These are phyloP conservation scores for Neostethus bicornis DNA, from an alignment of 2,797 vertebrate genomes.

Conservation along the genomic window DNA sequence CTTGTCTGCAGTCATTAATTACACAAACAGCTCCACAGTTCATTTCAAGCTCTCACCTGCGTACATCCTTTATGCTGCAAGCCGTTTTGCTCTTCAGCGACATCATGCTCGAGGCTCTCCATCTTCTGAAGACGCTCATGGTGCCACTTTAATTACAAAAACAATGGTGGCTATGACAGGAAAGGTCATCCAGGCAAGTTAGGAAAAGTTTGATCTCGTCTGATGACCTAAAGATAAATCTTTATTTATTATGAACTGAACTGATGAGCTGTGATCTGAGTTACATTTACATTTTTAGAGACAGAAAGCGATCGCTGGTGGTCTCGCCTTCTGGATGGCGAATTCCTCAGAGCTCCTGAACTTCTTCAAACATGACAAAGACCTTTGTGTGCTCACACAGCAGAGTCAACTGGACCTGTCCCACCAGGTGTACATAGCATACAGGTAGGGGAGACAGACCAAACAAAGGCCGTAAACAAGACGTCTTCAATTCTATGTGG, in stretches of 20 bases:
- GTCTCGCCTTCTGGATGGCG: slow-evolving; percentile 94
- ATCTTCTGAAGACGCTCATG: slow-evolving; percentile 74
- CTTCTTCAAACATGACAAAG: slow-evolving; percentile 89
- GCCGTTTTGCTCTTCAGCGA: slow-evolving; percentile 84
- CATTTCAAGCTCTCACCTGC: slow-evolving; percentile 94
- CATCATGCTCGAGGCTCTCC: slow-evolving; percentile 68
- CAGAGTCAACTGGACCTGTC: slow-evolving; percentile 88
- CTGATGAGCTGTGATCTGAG: background rate
- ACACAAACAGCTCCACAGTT: slow-evolving; percentile 91
- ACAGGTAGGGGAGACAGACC: slow-evolving; percentile 77
- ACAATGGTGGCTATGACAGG: slow-evolving; percentile 91
- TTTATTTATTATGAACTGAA: background rate
- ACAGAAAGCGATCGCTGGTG: slow-evolving; percentile 86
- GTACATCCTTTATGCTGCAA: slow-evolving; percentile 86
- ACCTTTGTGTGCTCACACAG: slow-evolving; percentile 84
- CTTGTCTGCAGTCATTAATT: slow-evolving; percentile 90
- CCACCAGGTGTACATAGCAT: slow-evolving; percentile 88
- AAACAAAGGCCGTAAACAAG: background rate
- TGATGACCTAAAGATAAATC: background rate
- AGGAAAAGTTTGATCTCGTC: background rate
- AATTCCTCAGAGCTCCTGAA: slow-evolving; percentile 93
- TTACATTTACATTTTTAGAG: slow-evolving; percentile 77
- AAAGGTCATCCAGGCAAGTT: slow-evolving; percentile 89
- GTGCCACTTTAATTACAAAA: slow-evolving; percentile 82
- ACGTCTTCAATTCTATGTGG: background rate